Evolutionary conservation across 2,113 vertebrate species (phyloP).

Genomic region (Laticauda colubrina): DNA sequence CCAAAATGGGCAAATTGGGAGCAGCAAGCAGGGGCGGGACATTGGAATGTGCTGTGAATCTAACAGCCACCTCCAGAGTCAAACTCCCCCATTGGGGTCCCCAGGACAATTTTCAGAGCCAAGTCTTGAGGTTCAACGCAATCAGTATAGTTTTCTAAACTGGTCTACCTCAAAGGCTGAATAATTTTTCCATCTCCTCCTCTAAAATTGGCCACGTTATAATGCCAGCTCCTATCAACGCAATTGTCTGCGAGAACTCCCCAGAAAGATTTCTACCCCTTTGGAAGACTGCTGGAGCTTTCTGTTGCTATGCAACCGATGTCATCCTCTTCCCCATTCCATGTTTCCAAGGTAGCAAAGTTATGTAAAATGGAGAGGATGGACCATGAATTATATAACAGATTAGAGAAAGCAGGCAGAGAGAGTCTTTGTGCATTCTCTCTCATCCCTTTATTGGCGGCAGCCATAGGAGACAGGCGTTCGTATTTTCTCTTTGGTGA

Average conservation of each 20-base stretch:
- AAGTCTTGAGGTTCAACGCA: neutral
- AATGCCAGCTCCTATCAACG: neutral
- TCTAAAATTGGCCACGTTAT: neutral
- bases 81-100: neutral
- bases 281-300: neutral
- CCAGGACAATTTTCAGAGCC: no score
- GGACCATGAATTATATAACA: conserved; percentile 2
- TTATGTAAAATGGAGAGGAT: neutral
- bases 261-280: neutral
- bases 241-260: conserved; percentile 9
- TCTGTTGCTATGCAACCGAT: neutral
- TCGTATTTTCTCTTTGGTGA: neutral
- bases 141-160: neutral
- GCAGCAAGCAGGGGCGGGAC: no score
- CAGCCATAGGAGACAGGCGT: neutral
- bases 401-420: neutral
- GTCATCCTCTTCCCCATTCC: neutral
- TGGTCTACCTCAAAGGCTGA: neutral
- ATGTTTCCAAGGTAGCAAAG: neutral
- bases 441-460: neutral
- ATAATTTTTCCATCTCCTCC: no score
- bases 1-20: neutral
- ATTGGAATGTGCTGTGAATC: neutral
- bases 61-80: neutral
- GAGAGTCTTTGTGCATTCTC: neutral